Percentiles rank a stretch among this genome's conserved stretches.
phyloP scores from a whole-genome alignment of 2,888 invertebrate species.

The Hetaerina titia region DNA sequence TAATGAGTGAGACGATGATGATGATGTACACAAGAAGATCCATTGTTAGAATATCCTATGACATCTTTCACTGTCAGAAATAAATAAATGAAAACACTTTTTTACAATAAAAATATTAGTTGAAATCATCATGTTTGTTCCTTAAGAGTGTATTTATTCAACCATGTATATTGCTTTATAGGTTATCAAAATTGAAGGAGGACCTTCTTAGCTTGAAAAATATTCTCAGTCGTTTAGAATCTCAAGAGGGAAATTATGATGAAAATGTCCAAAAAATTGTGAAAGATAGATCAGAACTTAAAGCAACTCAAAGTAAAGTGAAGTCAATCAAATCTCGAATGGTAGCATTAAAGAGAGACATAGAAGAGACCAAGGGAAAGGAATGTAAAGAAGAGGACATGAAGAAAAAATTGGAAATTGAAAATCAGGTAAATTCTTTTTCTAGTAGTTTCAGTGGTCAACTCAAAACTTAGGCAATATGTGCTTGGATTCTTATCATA shows the following conservation, averaged over 20 bases:
- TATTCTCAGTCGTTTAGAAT: not conserved
- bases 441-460: not conserved
- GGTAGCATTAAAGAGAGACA: not conserved
- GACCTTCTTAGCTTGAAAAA: conserved; percentile 13
- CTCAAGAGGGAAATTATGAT: not conserved
- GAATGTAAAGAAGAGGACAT: not conserved
- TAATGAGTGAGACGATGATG: too few relatives aligned
- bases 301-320: not conserved
- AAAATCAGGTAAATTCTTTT: not conserved
- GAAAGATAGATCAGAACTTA: not conserved
- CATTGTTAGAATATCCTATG: too few relatives aligned
- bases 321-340: not conserved
- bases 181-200: not conserved
- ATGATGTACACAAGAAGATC: too few relatives aligned
- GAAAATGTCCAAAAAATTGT: not conserved
- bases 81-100: too few relatives aligned
- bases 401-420: not conserved
- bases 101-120: too few relatives aligned
- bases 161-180: not conserved
- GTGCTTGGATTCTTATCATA: too few relatives aligned
- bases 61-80: too few relatives aligned
- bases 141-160: too few relatives aligned
- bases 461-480: not conserved
- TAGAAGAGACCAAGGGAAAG: not conserved
- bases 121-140: too few relatives aligned